These are phyloP conservation scores for Bubo scandiacus DNA, from an alignment of 2,113 vertebrate genomes.

Conservation along the genomic window DNA sequence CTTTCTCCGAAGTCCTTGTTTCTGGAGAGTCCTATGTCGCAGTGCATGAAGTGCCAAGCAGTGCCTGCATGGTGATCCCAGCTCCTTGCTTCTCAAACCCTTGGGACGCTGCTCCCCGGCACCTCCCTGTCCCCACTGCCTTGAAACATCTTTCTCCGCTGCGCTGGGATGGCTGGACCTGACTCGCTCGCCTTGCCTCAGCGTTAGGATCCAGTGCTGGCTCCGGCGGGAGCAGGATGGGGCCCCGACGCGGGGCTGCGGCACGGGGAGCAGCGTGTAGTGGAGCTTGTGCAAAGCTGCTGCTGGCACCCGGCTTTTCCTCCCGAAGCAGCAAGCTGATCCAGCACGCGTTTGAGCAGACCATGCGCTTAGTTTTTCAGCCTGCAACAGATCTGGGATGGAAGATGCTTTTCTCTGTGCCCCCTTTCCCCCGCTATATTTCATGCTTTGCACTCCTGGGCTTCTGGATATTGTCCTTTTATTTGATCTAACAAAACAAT, in stretches of 20 bases:
- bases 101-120: background rate
- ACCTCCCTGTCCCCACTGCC: background rate
- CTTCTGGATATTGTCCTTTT: background rate
- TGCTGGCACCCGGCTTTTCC: background rate
- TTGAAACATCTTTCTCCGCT: background rate
- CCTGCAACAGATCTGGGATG: background rate
- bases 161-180: background rate
- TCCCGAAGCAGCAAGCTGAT: background rate
- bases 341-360: background rate
- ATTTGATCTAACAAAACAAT: background rate
- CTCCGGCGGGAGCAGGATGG: background rate
- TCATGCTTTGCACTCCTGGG: background rate
- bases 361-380: background rate
- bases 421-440: fast-evolving
- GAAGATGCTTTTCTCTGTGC: background rate
- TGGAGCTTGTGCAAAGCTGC: background rate
- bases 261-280: background rate
- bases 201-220: background rate
- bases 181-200: background rate
- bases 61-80: background rate
- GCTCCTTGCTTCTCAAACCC: background rate
- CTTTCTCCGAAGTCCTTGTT: background rate
- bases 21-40: background rate
- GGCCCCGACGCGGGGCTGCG: background rate
- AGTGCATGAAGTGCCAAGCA: fast-evolving